Evolutionary conservation across 2,888 invertebrate species (phyloP).

Genomic region (Vanessa cardui): DNA sequence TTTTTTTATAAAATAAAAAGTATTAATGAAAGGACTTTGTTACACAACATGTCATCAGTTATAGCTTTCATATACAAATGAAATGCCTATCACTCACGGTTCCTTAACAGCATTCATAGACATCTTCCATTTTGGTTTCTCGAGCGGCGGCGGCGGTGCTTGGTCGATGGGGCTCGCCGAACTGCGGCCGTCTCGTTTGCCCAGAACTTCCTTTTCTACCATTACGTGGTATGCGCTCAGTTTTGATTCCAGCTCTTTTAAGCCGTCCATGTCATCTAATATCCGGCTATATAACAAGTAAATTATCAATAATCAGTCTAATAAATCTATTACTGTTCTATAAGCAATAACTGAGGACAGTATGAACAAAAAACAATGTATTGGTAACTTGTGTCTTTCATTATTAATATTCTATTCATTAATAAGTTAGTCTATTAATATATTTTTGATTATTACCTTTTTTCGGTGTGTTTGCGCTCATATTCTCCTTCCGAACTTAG

Average conservation of each 20-base stretch:
- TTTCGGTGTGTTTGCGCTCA: constrained; percentile 77
- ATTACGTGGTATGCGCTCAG: constrained; percentile 90
- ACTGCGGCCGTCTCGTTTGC: constrained; percentile 71
- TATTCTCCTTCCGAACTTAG: constrained; percentile 78
- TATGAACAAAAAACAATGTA: no score
- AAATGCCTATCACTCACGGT: constrained; percentile 59
- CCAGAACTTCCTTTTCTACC: constrained; percentile 85
- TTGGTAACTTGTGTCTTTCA: no score
- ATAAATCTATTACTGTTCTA: no score
- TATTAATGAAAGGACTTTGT: no score
- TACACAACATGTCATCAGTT: no score
- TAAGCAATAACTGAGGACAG: no score
- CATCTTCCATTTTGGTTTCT: constrained; percentile 87
- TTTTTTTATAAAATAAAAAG: no score
- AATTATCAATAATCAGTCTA: no score
- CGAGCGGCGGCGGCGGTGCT: constrained; percentile 77
- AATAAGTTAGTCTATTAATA: neutral
- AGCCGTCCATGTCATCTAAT: constrained; percentile 87
- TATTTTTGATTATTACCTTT: constrained; percentile 58
- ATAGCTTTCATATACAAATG: no score
- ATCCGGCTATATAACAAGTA: constrained; percentile 62
- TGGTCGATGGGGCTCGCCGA: constrained; percentile 73
- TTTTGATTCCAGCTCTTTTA: constrained; percentile 89
- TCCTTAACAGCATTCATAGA: constrained; percentile 84
- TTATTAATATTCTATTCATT: neutral